Evolutionary conservation across 1,140 invertebrate species (phyloP), one percentile per base, ranked within the genome.

Genomic region (Epicauta chinensis): DNA sequence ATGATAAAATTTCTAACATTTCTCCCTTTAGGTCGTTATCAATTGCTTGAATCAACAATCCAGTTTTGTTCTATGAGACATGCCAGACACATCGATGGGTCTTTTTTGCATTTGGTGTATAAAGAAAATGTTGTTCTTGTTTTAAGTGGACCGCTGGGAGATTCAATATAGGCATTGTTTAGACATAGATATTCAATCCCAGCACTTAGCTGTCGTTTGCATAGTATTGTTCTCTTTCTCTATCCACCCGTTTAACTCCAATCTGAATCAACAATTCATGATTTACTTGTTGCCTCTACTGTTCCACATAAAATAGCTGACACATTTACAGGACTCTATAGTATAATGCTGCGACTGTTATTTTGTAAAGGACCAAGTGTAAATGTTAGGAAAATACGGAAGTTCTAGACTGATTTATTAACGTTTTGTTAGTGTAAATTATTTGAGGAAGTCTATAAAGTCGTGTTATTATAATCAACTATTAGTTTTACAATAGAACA

Each of bases 121-220:
- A 23, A 23, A 23, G 23, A 5, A 7, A 23, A 23, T 23, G 23
- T 23, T 23, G 17, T 23, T 23, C 4, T 7, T 23, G 7, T 23
- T 23, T 23, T 7, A 43, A 51, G n/a, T 31, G 34, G 7, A 9
- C 7, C 31, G 30, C 36, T 32, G 32, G 49, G 43, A 56, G 47
- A 32, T 46, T 41, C 23, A 23, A 23, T 23, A 23, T 23, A 23
- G 23, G 54, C 48, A 60, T 60, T 60, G 58, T 60, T 60, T 60
- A 60, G 58, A 60, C 58, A 60, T 55, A 45, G 58, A 54, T 60
- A 60, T 60, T 56, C 58, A 56, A 56, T 60, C 58, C 55, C 51
- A 48, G 51, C 58, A 56, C 58, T 60, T 60, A 52, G 48, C 55
- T 60, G 58, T 60, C 58, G 58, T 60, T 60, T 60, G 55, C 58